These are phyloP conservation scores for Cynodonichthys magdalenae DNA, from an alignment of 2,797 vertebrate genomes.

Conservation along the genomic window DNA sequence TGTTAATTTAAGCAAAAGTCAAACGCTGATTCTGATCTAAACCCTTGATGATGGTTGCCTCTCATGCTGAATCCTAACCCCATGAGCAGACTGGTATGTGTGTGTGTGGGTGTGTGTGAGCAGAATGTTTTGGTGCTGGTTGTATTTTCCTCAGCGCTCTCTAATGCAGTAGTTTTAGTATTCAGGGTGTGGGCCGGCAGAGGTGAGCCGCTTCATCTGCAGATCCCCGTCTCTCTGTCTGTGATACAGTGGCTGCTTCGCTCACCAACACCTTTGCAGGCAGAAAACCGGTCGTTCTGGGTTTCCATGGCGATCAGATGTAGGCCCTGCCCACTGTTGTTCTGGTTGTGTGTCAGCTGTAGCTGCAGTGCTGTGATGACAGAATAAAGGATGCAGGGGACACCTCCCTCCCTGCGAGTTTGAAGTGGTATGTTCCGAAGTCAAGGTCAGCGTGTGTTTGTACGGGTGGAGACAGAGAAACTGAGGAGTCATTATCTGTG, in stretches of 20 bases:
- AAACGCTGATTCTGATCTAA: no score
- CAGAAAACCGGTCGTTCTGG: constrained; percentile 47
- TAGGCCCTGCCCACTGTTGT: constrained; percentile 22
- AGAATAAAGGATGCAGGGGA: constrained; percentile 43
- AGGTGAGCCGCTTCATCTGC: constrained; percentile 37
- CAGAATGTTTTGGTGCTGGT: not conserved
- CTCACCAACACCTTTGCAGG: constrained; percentile 40
- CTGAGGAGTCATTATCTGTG: constrained; percentile 1
- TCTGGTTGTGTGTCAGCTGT: constrained; percentile 11
- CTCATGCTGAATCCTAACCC: no score
- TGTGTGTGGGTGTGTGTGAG: no score
- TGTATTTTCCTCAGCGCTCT: constrained; percentile 2
- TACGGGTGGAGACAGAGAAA: not conserved
- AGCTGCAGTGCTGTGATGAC: constrained; percentile 56
- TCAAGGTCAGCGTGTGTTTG: constrained; percentile 55
- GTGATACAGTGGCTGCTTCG: constrained; percentile 16
- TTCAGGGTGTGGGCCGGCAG: constrained; percentile 37
- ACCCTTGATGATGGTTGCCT: no score
- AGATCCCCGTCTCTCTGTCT: constrained; percentile 10
- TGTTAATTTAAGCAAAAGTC: no score
- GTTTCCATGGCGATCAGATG: constrained; percentile 67
- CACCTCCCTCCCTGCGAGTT: constrained; percentile 19
- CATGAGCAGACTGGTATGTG: not conserved
- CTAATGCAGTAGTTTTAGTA: constrained; percentile 34
- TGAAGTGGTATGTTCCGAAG: constrained; percentile 36